Base-by-base conservation (phyloP, 2,113 vertebrate genomes). In the Crocuta crocuta region DNA sequence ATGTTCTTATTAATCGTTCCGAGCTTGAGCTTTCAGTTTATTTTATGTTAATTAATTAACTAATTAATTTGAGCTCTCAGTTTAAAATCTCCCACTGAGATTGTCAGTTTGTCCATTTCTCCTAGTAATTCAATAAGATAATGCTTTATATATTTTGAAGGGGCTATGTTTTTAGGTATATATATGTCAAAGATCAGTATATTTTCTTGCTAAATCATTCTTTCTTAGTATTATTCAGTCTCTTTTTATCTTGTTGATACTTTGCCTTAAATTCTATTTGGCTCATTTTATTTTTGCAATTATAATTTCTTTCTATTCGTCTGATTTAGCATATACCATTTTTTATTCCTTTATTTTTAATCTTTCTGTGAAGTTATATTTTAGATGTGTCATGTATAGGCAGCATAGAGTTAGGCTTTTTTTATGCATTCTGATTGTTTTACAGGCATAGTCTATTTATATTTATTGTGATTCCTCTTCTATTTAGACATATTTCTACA, bases 341-440 rank as follows among this genome's bases (percentile, higher is more conserved):
- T 97, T 86, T 86, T 92, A 24, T 65, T 21, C 4, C 2, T 93
- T 96, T 96, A 88, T 79, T 90, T 95, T 93, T 80, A 95, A 48
- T 61, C n/a, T 81, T 89, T 85, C n/a, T 84, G 80, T 82, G 28
- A 6, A 53, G 39, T 91, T 96, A 50, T 93, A 39, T 39, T 92
- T 96, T 73, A 80, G 50, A 33, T 80, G 35, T 83, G 48, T 68
- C 33, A 35, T 15, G 4, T 88, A 53, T 23, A 86, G 53, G 35
- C 43, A 93, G 19, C 58, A 70, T 33, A 74, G 15, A 68, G 43
- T 76, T 94, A 63, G 16, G 83, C 16, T 84, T 23, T 63, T 53
- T 55, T 87, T 81, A 81, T 82, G 10, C 26, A 82, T 86, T 95
- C 58, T 89, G 33, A 89, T 65, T 8, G 23, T 93, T 95, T 95